phyloP scores from a whole-genome alignment of 2,888 invertebrate genomes.

The Athrips mouffetella region DNA sequence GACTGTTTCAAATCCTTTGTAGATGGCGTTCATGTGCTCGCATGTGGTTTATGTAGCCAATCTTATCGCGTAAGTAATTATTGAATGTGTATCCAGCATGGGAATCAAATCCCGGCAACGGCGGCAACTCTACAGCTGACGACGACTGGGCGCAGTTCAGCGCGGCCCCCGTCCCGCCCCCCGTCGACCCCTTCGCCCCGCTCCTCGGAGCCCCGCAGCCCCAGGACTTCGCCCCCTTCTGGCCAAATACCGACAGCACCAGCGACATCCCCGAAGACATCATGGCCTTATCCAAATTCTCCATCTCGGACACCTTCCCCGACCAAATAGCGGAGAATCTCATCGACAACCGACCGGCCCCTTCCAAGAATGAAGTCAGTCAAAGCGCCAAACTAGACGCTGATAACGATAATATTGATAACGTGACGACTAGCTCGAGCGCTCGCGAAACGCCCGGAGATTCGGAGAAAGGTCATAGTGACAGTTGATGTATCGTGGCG shows the following conservation, averaged over 20 bases:
- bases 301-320: not conserved
- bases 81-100: slow-evolving; percentile 35
- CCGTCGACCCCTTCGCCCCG: slow-evolving; percentile 25
- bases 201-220: slow-evolving; percentile 22
- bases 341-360: too few relatives aligned
- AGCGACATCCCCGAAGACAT: not conserved
- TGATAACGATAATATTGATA: not conserved
- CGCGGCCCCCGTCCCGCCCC: slow-evolving; percentile 24
- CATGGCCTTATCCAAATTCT: not conserved
- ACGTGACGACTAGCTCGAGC: too few relatives aligned
- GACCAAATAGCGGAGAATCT: too few relatives aligned
- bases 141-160: slow-evolving; percentile 61
- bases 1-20: too few relatives aligned
- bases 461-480: slow-evolving; percentile 2
- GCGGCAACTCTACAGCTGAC: slow-evolving; percentile 16
- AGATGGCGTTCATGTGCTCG: too few relatives aligned
- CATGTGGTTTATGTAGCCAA: too few relatives aligned
- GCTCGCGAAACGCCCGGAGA: not conserved
- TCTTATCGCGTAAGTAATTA: too few relatives aligned
- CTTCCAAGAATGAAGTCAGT: too few relatives aligned
- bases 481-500: slow-evolving; percentile 10
- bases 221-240: slow-evolving; percentile 36
- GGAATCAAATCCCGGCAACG: slow-evolving; percentile 27
- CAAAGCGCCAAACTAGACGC: too few relatives aligned
- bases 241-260: slow-evolving; percentile 29